These are phyloP conservation scores for Coenonympha arcania DNA, from an alignment of 2,888 invertebrate species.

Conservation along the genomic window DNA sequence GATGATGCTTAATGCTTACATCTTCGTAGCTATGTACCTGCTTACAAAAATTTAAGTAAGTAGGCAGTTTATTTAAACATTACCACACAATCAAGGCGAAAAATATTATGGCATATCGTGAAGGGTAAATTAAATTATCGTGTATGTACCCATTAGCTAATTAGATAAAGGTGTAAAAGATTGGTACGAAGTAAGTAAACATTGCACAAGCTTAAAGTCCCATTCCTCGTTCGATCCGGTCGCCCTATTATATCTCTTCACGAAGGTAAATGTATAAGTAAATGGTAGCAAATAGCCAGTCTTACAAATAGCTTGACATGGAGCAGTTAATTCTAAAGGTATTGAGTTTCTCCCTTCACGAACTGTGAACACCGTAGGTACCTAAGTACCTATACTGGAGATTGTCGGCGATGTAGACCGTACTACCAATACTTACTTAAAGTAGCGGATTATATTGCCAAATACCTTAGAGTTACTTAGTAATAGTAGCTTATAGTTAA, in stretches of 20 bases:
- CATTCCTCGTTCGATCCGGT: slow-evolving; percentile 3
- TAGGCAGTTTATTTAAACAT: too few species aligned
- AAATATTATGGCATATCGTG: background rate
- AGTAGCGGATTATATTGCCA: slow-evolving; percentile 6
- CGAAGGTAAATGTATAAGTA: background rate
- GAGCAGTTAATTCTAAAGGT: slow-evolving; percentile 1
- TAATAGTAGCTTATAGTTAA: too few species aligned
- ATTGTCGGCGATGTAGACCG: background rate
- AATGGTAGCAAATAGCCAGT: background rate
- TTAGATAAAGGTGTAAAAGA: background rate
- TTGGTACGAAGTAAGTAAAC: background rate
- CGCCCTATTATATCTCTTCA: background rate
- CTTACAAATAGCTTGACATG: slow-evolving; percentile 1
- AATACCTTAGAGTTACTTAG: background rate
- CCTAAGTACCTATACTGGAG: slow-evolving; percentile 1
- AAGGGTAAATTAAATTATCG: slow-evolving; percentile 1
- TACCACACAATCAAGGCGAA: too few species aligned
- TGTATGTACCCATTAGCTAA: background rate
- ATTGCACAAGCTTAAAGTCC: background rate
- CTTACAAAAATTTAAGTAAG: too few species aligned
- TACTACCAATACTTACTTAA: too few species aligned
- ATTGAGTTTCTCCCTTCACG: slow-evolving; percentile 12
- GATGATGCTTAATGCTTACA: too few species aligned
- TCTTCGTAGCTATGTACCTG: too few species aligned
- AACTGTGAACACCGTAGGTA: too few species aligned